Base-by-base conservation (phyloP, 2,888 invertebrate species). In the Diaphora mendica region DNA sequence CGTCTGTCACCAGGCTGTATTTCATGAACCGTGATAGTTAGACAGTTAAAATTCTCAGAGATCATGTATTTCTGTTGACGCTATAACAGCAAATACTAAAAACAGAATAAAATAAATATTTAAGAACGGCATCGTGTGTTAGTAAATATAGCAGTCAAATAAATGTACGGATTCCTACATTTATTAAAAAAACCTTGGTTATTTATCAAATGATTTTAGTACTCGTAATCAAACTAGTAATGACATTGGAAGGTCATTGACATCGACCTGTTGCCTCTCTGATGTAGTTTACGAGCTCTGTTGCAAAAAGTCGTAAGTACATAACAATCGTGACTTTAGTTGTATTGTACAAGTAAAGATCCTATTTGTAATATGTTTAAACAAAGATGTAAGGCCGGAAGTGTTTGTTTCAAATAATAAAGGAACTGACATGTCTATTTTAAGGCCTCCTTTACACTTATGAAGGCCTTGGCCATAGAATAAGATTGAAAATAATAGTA, bases 171-270 rank as follows among this genome's bases (percentile, higher is more conserved):
- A 3, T 55, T 55, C 9, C 3, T 13, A 23, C 15, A 35, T 35
- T 33, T 33, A 33, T 20, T 48, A 33, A 64, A 64, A 3, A 35
- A 35, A 35, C 11, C 23, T 64, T 11, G 33, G 23, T 17, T n/a
- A 11, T n/a, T 55, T 55, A 59, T 67, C 26, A 4, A 20, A 30
- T 33, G 23, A 33, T 48, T 48, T 44, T 48, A 30, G 67, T 33
- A 33, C 67, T 20, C 33, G 13, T 20, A 26, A 44, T 26, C 15
- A 42, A 48, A 13, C 44, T 71, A 70, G 51, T 39, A 72, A 74
- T 55, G 82, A 72, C 80, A 82, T 76, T 80, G 68, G n/a, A 66
- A 77, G 82, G 72, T 77, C 79, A 74, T 71, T 74, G 77, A 75
- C 81, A 62, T 71, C 44, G 30, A 77, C 76, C 73, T 71, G 76